Evolutionary conservation across 1,140 invertebrate species (phyloP).

Genomic region (Trichonephila clavata): DNA sequence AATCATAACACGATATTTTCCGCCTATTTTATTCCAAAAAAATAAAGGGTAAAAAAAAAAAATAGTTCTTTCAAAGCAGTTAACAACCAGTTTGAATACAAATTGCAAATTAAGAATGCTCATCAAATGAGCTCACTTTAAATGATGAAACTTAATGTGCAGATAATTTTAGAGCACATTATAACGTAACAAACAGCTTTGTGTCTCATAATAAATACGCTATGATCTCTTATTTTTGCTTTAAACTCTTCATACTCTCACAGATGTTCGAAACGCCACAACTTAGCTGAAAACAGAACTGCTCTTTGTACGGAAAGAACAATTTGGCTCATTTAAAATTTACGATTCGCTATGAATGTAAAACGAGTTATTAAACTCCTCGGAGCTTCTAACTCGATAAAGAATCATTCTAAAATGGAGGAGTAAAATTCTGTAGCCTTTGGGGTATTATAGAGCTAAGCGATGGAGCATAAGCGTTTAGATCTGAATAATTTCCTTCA

Average conservation of each 20-base stretch:
- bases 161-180: not conserved
- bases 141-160: not conserved
- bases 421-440: not conserved
- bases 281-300: not conserved
- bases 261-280: not conserved
- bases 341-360: slow-evolving; percentile 64
- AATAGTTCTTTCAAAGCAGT: not conserved
- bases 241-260: not conserved
- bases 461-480: not conserved
- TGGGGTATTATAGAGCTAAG: not conserved
- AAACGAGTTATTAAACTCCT: slow-evolving; percentile 60
- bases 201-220: not conserved
- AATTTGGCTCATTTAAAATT: slow-evolving; percentile 69
- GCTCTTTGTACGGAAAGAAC: not conserved
- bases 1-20: not conserved
- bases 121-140: not conserved
- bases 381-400: not conserved
- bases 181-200: not conserved
- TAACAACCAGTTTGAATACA: slow-evolving; percentile 21
- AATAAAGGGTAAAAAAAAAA: not conserved
- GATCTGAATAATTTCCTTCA: not conserved
- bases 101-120: not conserved
- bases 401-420: not conserved
- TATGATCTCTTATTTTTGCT: not conserved
- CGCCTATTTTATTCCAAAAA: not conserved